Evolutionary conservation across 2,888 invertebrate species (phyloP).

Genomic region (Philereme transversata): DNA sequence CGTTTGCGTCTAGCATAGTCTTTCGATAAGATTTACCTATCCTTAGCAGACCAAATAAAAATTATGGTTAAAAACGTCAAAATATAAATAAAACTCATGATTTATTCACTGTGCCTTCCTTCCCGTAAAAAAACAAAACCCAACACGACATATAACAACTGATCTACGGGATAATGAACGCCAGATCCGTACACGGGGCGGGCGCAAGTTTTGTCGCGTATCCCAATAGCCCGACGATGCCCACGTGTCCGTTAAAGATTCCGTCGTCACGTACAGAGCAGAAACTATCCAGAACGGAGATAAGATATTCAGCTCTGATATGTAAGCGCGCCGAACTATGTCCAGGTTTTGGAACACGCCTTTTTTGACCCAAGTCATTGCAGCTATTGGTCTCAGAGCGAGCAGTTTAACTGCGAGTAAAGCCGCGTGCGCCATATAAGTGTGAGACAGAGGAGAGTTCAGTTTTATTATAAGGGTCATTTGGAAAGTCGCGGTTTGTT

Average conservation of each 20-base stretch:
- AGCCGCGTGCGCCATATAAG: conserved; percentile 61
- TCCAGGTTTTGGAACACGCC: conserved; percentile 52
- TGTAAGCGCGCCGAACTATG: conserved; percentile 54
- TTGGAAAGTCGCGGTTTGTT: conserved; percentile 16
- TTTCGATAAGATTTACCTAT: too few species aligned
- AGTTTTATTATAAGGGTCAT: conserved; percentile 49
- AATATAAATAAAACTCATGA: too few species aligned
- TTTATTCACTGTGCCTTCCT: too few species aligned
- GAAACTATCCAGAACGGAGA: conserved; percentile 64
- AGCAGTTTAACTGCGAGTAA: conserved; percentile 57
- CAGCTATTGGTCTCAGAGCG: conserved; percentile 54
- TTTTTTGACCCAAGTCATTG: conserved; percentile 58
- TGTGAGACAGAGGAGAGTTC: conserved; percentile 51
- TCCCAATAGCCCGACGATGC: conserved; percentile 47
- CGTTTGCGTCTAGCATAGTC: too few species aligned
- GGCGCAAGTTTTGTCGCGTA: conserved; percentile 51
- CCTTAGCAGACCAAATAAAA: too few species aligned
- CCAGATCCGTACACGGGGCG: conserved; percentile 50
- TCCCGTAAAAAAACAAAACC: too few species aligned
- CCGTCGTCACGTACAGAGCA: conserved; percentile 57
- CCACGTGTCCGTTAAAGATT: too few species aligned
- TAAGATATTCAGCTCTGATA: conserved; percentile 61
- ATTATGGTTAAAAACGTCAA: too few species aligned
- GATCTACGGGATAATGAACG: too few species aligned
- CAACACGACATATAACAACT: too few species aligned